Base-by-base conservation (phyloP, 2,113 vertebrate genomes). In the Anser brachyrhynchus region DNA sequence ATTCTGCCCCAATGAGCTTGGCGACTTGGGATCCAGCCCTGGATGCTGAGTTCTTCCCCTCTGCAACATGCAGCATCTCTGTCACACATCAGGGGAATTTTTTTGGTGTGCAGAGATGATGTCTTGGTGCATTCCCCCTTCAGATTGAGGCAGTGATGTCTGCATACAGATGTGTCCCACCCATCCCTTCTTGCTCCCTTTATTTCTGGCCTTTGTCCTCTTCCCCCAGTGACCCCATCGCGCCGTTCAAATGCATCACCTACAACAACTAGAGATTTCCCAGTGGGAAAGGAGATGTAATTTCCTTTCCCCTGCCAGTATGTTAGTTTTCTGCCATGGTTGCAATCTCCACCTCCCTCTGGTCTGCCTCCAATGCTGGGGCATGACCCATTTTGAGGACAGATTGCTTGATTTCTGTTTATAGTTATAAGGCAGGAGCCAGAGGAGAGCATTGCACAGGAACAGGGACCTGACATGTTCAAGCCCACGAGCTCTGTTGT, bases 101-200 rank as follows among this genome's bases (percentile, higher is more conserved):
- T 39, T 29, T 1, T 1, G 20, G 31, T n/a, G 29, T 22, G 52
- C 26, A 23, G 59, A 41, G 39, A 11, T 41, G 79, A 54, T 9
- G 7, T 15, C 8, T 35, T 79, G 20, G 37, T 19, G 9, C 37
- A 31, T 7, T 33, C 15, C 37, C 25, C 10, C 43, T 77, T 61
- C 46, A 6, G 64, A 5, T 3, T 0, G 7, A 65, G 18, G 35
- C 10, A 29, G 11, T 0, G 2, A 29, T 11, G 52, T 44, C 3
- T 13, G 35, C 11, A 3, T 49, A 23, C 7, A 33, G 6, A 22
- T 7, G 2, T 0, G 5, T 70, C 51, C 37, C 55, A 44, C 35
- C 13, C 54, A 11, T 5, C 25, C 52, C 62, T 52, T n/a, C 0
- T 0, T 18, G 28, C 8, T 76, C 13, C 35, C 0, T 1, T 18